These are phyloP conservation scores for Pterocles burchelli DNA, from an alignment of 2,113 vertebrate species.

Conservation along the genomic window DNA sequence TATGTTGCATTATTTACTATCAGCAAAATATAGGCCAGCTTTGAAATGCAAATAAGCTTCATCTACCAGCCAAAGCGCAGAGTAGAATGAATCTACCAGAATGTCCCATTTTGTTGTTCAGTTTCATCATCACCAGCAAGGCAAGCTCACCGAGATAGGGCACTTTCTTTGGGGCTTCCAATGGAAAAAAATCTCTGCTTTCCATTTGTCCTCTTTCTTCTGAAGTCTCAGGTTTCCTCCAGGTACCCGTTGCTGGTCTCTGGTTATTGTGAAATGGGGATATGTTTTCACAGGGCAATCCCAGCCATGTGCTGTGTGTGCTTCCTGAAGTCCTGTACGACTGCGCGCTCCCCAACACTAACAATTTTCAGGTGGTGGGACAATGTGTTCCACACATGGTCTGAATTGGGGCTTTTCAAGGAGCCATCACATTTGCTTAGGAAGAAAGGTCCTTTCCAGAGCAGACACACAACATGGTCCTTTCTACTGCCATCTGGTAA, in stretches of 20 bases:
- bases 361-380: not conserved
- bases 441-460: not conserved
- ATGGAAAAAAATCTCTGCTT: not conserved
- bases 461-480: not conserved
- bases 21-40: constrained; percentile 38
- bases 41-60: constrained; percentile 39
- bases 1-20: constrained; percentile 7
- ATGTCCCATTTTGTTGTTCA: not conserved
- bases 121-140: not conserved
- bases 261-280: not conserved
- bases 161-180: not conserved
- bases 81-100: not conserved
- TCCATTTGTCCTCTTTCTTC: not conserved
- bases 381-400: constrained; percentile 46
- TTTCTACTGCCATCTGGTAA: constrained; percentile 15
- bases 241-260: not conserved
- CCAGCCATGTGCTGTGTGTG: not conserved
- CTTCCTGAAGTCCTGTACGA: not conserved
- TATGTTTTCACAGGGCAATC: not conserved
- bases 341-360: not conserved
- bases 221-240: not conserved
- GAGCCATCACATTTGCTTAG: constrained; percentile 18
- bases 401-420: not conserved
- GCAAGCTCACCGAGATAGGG: not conserved
- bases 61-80: not conserved